Evolutionary conservation across 2,888 invertebrate species (phyloP), one percentile per base, ranked within the genome.

Genomic region (Agonum fuliginosum): DNA sequence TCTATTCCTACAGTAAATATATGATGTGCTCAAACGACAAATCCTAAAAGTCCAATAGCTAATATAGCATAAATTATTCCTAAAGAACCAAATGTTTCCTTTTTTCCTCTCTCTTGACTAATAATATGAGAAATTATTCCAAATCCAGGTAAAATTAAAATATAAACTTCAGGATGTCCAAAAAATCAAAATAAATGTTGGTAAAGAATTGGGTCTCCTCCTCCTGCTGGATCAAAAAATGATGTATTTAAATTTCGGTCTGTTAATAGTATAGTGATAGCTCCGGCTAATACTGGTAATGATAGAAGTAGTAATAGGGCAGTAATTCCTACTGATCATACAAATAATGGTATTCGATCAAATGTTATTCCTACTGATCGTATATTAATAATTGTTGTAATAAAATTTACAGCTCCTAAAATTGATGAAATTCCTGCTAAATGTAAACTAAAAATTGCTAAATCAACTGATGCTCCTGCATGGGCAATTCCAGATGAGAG

Each of bases 101-200:
- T 92, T 91, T 94, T 94, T 4, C 91, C 91, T 84, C 91, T 91
- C 90, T 93, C 91, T 89, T 91, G 91, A 0, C 89, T 90, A 86
- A 94, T 91, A 88, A 94, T 92, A 85, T 94, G 94, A 0, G 93
- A 94, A 86, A 95, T 92, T 89, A 95, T 90, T 0, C 94, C 94
- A 89, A 95, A 95, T 86, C 92, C 94, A 0, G 94, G 94, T 82
- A 95, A 84, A 92, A 95, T 94, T 89, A 95, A 87, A 93, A 95
- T 94, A 87, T 95, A 95, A 79, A 95, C 94, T 91, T 95, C 94
- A 6, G 94, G 95, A 75, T 95, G 95, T 0, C 94, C 95, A 90
- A 95, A 95, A 88, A 95, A 95, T 91, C 94, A 95, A 88, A 95
- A 94, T 90, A 95, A 87, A 86, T 95, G 94, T 91, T 95, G 94